These are phyloP conservation scores for Anguilla anguilla DNA, from an alignment of 2,797 vertebrate genomes.

Conservation along the genomic window DNA sequence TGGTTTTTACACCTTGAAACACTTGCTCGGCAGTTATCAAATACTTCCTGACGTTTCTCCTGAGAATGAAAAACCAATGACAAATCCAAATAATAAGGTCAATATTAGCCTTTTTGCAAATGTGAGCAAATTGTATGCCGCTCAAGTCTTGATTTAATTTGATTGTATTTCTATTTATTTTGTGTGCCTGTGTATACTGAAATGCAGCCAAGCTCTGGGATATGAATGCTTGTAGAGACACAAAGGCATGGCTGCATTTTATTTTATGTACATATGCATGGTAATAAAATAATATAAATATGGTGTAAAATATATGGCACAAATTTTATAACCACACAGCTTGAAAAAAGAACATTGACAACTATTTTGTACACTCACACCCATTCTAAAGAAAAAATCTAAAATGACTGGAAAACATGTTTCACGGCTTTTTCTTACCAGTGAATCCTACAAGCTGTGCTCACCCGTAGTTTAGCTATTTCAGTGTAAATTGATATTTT, in stretches of 20 bases:
- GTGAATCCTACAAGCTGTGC: too few species aligned
- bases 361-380: too few species aligned
- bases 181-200: not conserved
- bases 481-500: not conserved
- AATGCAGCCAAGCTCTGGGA: not conserved
- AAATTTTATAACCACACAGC: too few species aligned
- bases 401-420: too few species aligned
- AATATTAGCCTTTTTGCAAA: not conserved
- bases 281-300: not conserved
- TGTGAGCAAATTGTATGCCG: not conserved
- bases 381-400: too few species aligned
- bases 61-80: not conserved
- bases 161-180: not conserved
- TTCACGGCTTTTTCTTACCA: too few species aligned
- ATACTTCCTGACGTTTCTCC: not conserved
- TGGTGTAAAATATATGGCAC: not conserved
- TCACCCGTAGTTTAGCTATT: not conserved
- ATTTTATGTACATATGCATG: not conserved
- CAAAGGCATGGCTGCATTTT: not conserved
- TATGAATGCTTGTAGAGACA: not conserved
- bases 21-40: not conserved
- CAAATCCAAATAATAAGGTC: not conserved
- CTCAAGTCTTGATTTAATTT: not conserved
- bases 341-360: too few species aligned
- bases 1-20: slow-evolving; percentile 12